These are phyloP conservation scores for Eubasilissa regina DNA, from an alignment of 1,140 invertebrate genomes.

Conservation along the genomic window DNA sequence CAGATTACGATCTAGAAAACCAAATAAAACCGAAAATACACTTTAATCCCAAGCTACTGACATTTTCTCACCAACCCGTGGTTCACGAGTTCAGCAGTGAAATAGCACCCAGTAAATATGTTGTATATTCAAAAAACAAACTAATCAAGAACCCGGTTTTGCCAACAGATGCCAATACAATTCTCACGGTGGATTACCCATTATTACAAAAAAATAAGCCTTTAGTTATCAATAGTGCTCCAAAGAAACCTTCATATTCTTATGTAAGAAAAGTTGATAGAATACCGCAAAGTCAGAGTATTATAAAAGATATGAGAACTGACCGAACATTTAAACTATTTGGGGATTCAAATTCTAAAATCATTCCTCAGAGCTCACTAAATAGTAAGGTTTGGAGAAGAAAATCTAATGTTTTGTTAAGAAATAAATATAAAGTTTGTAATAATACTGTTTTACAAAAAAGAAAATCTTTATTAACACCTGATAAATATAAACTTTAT, in stretches of 20 bases:
- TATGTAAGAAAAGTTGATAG: constrained; percentile 42
- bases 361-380: neutral
- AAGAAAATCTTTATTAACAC: neutral
- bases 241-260: constrained; percentile 50
- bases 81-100: neutral
- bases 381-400: constrained; percentile 37
- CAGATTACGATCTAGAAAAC: neutral
- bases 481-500: constrained; percentile 22
- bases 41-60: constrained; percentile 52
- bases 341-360: neutral
- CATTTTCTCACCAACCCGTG: neutral
- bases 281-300: neutral
- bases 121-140: constrained; percentile 46
- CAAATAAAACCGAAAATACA: constrained; percentile 48
- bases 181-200: too few relatives aligned
- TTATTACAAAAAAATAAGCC: neutral
- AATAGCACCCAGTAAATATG: constrained; percentile 20
- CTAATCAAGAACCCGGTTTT: constrained; percentile 23
- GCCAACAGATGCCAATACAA: too few relatives aligned
- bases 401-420: constrained; percentile 25
- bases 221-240: neutral
- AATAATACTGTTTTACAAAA: neutral
- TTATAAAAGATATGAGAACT: neutral
- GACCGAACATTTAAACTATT: neutral
- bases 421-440: constrained; percentile 32